These are phyloP conservation scores for Nyctibius bracteatus DNA, from an alignment of 2,113 vertebrate species.

Conservation along the genomic window DNA sequence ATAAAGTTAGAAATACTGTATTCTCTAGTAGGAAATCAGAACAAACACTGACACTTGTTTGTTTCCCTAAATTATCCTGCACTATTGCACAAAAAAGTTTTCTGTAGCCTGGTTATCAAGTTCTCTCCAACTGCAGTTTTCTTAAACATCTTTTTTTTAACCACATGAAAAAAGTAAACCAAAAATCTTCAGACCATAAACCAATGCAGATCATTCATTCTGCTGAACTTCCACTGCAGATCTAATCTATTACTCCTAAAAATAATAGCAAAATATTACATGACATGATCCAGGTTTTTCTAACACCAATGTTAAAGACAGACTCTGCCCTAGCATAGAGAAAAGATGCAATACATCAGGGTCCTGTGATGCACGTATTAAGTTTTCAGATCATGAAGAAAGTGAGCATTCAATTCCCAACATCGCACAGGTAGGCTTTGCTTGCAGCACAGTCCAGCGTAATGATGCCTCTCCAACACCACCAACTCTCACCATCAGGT, in stretches of 20 bases:
- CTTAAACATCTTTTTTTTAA: background rate
- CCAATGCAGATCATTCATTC: background rate
- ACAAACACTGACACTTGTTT: background rate
- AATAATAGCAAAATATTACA: background rate
- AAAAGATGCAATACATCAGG: background rate
- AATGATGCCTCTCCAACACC: background rate
- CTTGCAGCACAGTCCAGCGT: background rate
- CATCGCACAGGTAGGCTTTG: background rate
- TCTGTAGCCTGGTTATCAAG: background rate
- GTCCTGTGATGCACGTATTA: background rate
- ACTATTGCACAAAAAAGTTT: background rate
- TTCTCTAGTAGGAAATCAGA: background rate
- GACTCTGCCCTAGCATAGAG: accelerated
- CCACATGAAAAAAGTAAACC: background rate
- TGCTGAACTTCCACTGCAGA: background rate
- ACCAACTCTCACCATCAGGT: background rate
- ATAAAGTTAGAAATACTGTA: background rate
- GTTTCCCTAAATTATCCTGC: background rate
- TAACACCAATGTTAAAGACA: background rate
- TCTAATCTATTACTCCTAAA: background rate
- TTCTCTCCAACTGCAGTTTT: background rate
- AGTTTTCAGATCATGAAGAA: background rate
- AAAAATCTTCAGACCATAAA: background rate
- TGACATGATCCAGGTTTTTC: background rate
- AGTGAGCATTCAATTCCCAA: background rate